Percentiles rank a stretch among this genome's conserved stretches.
Conservation (phyloP, 2,888 invertebrate genomes). For the Metellina segmentata region DNA sequence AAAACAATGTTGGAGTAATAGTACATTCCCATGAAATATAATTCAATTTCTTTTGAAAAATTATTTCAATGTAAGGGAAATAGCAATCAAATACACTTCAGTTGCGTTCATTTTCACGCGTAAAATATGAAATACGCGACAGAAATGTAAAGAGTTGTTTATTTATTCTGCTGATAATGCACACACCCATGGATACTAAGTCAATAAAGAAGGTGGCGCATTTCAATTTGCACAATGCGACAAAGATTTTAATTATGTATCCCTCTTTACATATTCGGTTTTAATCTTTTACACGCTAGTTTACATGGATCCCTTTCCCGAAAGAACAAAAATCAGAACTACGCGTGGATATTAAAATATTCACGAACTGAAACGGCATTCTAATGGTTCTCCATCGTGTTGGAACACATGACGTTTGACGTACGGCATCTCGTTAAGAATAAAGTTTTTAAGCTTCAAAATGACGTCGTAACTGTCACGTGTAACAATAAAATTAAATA, state of each 20-base stretch:
- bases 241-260: neutral
- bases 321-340: neutral
- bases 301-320: neutral
- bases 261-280: neutral
- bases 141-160: too few species aligned
- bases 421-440: neutral
- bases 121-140: too few species aligned
- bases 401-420: neutral
- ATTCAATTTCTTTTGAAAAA: too few species aligned
- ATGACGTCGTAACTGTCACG: slow-evolving; percentile 39
- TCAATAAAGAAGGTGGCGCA: neutral
- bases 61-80: too few species aligned
- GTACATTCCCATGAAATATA: too few species aligned
- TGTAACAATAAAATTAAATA: slow-evolving; percentile 51
- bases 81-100: too few species aligned
- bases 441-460: slow-evolving; percentile 32
- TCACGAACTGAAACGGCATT: slow-evolving; percentile 13
- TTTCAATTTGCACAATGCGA: neutral
- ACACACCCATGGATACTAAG: neutral
- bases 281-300: neutral
- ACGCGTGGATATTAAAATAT: slow-evolving; percentile 17
- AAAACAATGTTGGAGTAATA: too few species aligned
- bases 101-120: too few species aligned
- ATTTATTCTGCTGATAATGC: too few species aligned
- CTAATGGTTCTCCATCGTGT: neutral